Evolutionary conservation across 2,113 vertebrate species (phyloP), one percentile per base, ranked within the genome.

Genomic region (Lampris incognitus): DNA sequence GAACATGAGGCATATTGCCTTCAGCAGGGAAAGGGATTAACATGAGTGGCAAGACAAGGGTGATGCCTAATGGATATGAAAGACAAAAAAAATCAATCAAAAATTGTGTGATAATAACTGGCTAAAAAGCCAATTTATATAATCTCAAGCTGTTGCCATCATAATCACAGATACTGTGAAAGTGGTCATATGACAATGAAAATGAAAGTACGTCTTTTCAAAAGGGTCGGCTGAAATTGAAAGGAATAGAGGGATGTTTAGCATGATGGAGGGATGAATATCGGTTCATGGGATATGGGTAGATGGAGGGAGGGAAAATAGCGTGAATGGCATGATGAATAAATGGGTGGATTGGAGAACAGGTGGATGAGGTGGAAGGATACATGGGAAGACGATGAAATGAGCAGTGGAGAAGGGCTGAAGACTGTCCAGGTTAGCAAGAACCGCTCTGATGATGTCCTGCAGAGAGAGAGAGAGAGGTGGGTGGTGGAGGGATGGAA

Each of bases 381-480:
- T 94, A 95, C 94, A 92, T 4, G 94, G 94, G 73, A 92, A 94
- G 75, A 94, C 69, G 1, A 40, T 90, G 66, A 93, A 94, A 83
- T 93, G 85, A 7, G 71, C 4, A 0, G 90, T 92, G 37, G 70
- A 81, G 68, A 95, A 95, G 4, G 94, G 94, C 39, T 89, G 87
- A 62, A 95, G 90, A 37, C 5, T 41, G 68, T 93, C 88, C 85
- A 95, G 74, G 74, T 91, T 94, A 3, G 87, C 89, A 1, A 95
- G 82, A 76, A 94, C 89, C 0, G 85, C 87, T 59, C 93, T 85
- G 63, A 95, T 76, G 57, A 93, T 88, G 46, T 89, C 85, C 94
- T 95, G 69, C 62, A 87, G 83, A n/a, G 60, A 78, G 55, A 86
- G 7, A 36, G 50, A 54, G 2, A 69, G 37, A 4, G 2, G 48